Base-by-base conservation (phyloP, 2,888 invertebrate genomes). In the Erebia aethiops region DNA sequence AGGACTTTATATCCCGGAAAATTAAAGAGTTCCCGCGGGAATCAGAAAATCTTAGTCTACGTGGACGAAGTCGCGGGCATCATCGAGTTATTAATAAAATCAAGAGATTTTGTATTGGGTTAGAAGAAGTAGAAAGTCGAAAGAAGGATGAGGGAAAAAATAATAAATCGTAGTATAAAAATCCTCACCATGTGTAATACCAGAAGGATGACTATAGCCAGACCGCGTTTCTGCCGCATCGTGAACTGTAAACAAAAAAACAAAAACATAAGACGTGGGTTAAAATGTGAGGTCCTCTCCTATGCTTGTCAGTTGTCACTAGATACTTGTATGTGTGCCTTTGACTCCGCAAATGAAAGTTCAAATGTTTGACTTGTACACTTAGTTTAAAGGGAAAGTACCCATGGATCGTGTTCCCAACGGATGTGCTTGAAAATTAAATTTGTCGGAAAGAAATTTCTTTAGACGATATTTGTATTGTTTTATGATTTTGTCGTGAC, bases 181-280 rank as follows among this genome's bases (percentile, higher is more conserved):
- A 51, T 70, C 71, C 90, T 91, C 78, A 92, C 93, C 92, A 90
- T 87, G 73, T 92, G 91, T 85, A 92, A 86, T 79, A 92, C 85
- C 80, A 93, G 90, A 71, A 93, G 87, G 73, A 91, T 83, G 74
- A 87, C 88, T 84, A 92, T 84, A 74, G 85, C 84, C 77, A 88
- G 79, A 74, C 87, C 85, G 75, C 90, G 84, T 79, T 88, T 81
- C 77, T 83, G 85, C 86, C 90, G 89, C 93, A 93, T 93, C 84
- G 74, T 88, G 80, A 84, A 81, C 91, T 92, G 92, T 82, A 80
- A 81, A 90, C 83, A 92, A 90, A 83, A 81, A 83, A 77, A 72
- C 43, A 43, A 60, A 16, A 5, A 16, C 0, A 0, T n/a, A 43
- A 41, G 4, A 60, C 9, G 5, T 21, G 11, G 26, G 26, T 2